These are phyloP conservation scores for Lamprotornis superbus DNA, from an alignment of 2,113 vertebrate genomes.

Conservation along the genomic window DNA sequence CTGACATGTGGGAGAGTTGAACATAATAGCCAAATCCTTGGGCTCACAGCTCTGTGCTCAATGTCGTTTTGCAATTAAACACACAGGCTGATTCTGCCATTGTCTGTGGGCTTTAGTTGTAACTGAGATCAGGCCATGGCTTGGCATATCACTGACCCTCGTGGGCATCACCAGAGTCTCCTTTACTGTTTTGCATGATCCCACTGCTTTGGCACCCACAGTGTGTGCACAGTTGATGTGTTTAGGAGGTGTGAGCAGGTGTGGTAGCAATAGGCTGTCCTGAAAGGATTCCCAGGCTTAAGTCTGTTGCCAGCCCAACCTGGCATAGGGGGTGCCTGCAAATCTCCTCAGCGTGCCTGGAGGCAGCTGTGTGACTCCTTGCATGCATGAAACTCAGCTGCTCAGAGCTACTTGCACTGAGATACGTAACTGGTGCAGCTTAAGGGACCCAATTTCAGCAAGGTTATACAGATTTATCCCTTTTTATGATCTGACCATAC, in stretches of 20 bases:
- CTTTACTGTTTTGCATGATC: neutral
- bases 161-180: neutral
- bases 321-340: neutral
- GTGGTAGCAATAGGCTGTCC: neutral
- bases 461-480: neutral
- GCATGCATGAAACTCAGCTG: neutral
- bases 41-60: neutral
- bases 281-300: neutral
- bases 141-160: neutral
- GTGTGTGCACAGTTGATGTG: neutral
- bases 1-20: neutral
- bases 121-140: neutral
- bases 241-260: neutral
- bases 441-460: neutral
- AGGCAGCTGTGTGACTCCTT: neutral
- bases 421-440: neutral
- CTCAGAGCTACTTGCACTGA: accelerated
- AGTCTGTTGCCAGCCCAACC: neutral
- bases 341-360: neutral
- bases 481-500: neutral
- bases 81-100: neutral
- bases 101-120: neutral
- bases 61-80: neutral
- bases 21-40: neutral
- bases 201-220: neutral